Conservation (phyloP, 64 coral and sea anemone species). For the Montipora cactus region DNA sequence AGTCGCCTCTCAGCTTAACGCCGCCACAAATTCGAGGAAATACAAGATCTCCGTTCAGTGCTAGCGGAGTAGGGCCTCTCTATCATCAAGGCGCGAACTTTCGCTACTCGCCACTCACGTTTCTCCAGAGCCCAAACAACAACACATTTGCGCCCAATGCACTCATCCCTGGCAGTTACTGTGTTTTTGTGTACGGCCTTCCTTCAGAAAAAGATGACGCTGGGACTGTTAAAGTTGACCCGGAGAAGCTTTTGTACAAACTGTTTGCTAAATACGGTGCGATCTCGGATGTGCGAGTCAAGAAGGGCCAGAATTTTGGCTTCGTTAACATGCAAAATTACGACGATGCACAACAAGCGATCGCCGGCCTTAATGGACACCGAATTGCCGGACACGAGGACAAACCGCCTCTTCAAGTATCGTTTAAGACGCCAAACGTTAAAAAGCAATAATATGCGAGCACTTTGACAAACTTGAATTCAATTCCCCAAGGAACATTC, state of each 20-base stretch:
- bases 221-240: constrained; percentile 56
- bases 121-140: constrained; percentile 80
- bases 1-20: constrained; percentile 74
- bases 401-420: constrained; percentile 90
- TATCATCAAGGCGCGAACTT: constrained; percentile 91
- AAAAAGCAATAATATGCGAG: constrained; percentile 88
- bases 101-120: constrained; percentile 85
- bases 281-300: constrained; percentile 88
- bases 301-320: constrained; percentile 91
- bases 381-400: constrained; percentile 77
- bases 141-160: constrained; percentile 72
- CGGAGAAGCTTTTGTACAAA: constrained; percentile 86
- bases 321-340: constrained; percentile 97
- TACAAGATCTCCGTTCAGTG: constrained; percentile 72
- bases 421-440: constrained; percentile 88
- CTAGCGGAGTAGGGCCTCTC: constrained; percentile 76
- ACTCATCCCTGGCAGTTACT: constrained; percentile 78
- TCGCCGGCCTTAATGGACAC: constrained; percentile 75
- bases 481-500: constrained; percentile 61
- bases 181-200: constrained; percentile 94
- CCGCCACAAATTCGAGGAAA: constrained; percentile 66
- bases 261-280: constrained; percentile 90
- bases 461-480: constrained; percentile 59
- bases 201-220: constrained; percentile 73
- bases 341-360: constrained; percentile 89